Conservation (phyloP, 2,888 invertebrate species). For the Ochropleura plecta region DNA sequence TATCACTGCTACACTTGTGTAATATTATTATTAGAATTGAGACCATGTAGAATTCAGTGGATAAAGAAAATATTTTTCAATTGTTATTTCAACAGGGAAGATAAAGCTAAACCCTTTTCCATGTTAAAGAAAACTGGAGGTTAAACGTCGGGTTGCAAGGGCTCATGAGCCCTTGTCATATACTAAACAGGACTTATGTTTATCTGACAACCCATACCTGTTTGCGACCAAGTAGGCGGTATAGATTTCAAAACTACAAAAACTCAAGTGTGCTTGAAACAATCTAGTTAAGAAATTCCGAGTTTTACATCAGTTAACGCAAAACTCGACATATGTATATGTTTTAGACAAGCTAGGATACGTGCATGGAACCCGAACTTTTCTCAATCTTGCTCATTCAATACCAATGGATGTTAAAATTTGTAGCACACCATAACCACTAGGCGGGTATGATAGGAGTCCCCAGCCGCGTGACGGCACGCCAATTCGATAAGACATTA, state of each 20-base stretch:
- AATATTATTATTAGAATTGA: slow-evolving; percentile 32
- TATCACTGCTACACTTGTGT: slow-evolving; percentile 45
- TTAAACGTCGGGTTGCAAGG: neutral
- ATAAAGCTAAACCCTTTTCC: neutral
- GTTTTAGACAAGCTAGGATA: neutral
- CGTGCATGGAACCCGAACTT: neutral
- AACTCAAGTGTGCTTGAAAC: neutral
- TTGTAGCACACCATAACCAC: slow-evolving; percentile 54
- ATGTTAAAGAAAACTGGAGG: neutral
- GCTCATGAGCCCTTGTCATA: neutral
- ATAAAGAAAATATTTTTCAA: neutral
- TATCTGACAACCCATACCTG: neutral
- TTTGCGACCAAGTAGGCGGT: neutral
- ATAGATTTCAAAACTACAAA: neutral
- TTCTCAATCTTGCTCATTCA: slow-evolving; percentile 31
- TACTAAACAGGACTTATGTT: neutral
- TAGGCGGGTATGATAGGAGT: slow-evolving; percentile 68
- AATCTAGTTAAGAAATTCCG: neutral
- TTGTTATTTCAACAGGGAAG: neutral
- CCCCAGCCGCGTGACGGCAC: slow-evolving; percentile 69
- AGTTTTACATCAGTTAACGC: neutral
- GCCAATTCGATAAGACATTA: slow-evolving; percentile 86
- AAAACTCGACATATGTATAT: neutral
- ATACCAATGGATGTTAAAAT: slow-evolving; percentile 54
- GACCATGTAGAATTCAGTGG: neutral